Conservation (phyloP, 2,888 invertebrate species). For the Tenthredo amoena region DNA sequence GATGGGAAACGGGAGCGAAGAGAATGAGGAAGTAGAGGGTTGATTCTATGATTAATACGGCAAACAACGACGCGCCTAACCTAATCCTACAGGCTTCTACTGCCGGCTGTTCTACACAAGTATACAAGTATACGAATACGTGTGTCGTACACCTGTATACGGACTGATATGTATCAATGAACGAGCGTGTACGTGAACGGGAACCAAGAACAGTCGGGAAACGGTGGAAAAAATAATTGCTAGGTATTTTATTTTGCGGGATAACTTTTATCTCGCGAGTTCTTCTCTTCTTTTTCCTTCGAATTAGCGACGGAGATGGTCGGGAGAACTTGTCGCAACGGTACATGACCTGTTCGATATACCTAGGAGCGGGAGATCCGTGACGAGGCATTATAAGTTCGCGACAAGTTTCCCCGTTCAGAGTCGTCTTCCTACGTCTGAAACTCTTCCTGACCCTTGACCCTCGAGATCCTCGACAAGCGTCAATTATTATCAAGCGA, state of each 20-base stretch:
- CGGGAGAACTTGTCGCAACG: neutral
- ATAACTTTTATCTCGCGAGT: neutral
- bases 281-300: neutral
- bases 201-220: neutral
- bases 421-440: constrained; percentile 4
- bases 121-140: neutral
- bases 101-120: neutral
- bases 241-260: neutral
- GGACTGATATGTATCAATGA: constrained; percentile 14
- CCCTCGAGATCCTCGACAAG: constrained; percentile 36
- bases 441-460: constrained; percentile 16
- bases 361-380: neutral
- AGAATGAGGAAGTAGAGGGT: constrained; percentile 58
- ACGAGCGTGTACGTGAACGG: constrained; percentile 5
- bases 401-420: constrained; percentile 20
- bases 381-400: constrained; percentile 8
- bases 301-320: neutral
- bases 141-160: neutral
- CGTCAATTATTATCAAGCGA: constrained; percentile 38
- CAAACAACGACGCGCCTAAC: constrained; percentile 65
- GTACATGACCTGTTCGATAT: neutral
- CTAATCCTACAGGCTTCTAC: constrained; percentile 52
- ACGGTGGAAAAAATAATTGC: neutral
- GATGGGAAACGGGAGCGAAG: constrained; percentile 14
- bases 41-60: constrained; percentile 70